A percentile compares a stretch with the other conserved stretches of the same genome.
Evolutionary conservation across 2,888 invertebrate genomes (phyloP).

Genomic region (Dicyrtomina minuta): DNA sequence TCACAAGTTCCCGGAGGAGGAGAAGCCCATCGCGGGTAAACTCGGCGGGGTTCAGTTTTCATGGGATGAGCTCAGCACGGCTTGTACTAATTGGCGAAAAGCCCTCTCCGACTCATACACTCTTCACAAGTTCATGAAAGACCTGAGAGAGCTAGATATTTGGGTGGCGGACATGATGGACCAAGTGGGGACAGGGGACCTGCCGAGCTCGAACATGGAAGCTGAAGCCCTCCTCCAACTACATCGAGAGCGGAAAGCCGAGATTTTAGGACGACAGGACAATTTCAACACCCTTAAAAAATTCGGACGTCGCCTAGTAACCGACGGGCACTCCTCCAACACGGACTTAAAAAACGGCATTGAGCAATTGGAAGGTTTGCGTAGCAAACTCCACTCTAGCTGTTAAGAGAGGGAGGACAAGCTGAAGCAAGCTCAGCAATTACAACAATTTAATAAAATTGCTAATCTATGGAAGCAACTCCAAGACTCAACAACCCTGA

Average conservation of each 20-base stretch:
- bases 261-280: constrained; percentile 86
- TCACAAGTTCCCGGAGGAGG: constrained; percentile 76
- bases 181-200: constrained; percentile 79
- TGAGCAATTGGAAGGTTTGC: constrained; percentile 70
- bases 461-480: constrained; percentile 84
- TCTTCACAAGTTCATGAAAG: constrained; percentile 85
- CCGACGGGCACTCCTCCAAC: constrained; percentile 57
- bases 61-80: constrained; percentile 72
- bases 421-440: constrained; percentile 77
- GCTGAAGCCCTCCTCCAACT: constrained; percentile 83
- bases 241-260: constrained; percentile 90
- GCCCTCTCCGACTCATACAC: constrained; percentile 72
- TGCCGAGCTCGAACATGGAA: constrained; percentile 79
- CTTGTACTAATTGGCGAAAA: constrained; percentile 68
- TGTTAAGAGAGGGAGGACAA: constrained; percentile 80
- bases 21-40: constrained; percentile 71
- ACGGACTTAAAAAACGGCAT: constrained; percentile 64
- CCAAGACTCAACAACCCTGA: constrained; percentile 76
- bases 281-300: constrained; percentile 72
- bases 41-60: constrained; percentile 72
- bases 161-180: constrained; percentile 89
- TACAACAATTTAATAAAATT: constrained; percentile 81
- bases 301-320: constrained; percentile 60
- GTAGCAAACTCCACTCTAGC: constrained; percentile 71
- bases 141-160: constrained; percentile 78